Evolutionary conservation across 1,140 invertebrate genomes (phyloP).

Genomic region (Ctenoplectra terminalis): DNA sequence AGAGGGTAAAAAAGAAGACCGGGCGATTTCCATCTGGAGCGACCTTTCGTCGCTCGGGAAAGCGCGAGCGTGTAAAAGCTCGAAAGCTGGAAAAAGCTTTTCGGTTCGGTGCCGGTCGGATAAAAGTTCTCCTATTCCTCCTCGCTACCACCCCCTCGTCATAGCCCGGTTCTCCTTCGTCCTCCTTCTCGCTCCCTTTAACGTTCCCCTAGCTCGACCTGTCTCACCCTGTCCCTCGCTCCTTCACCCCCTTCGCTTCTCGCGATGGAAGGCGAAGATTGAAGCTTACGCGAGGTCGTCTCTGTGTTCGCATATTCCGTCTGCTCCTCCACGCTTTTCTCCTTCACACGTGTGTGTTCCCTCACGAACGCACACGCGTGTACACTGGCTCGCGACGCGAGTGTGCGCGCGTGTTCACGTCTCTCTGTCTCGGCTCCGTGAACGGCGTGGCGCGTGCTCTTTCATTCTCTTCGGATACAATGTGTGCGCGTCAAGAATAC

Average conservation of each 20-base stretch:
- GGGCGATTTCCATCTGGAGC: constrained; percentile 65
- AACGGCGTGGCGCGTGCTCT: background rate
- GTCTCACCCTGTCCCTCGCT: constrained; percentile 27
- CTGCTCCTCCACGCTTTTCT: constrained; percentile 27
- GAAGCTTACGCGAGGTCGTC: constrained; percentile 65
- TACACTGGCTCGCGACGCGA: background rate
- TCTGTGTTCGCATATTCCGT: constrained; percentile 51
- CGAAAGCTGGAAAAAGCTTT: constrained; percentile 75
- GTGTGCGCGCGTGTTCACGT: background rate
- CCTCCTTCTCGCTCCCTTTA: constrained; percentile 45
- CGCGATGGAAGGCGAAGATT: constrained; percentile 63
- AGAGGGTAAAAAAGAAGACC: constrained; percentile 21
- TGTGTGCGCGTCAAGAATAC: constrained; percentile 78
- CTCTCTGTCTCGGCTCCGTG: background rate
- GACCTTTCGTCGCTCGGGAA: constrained; percentile 48
- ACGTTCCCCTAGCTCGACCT: constrained; percentile 18
- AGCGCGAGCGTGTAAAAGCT: constrained; percentile 73
- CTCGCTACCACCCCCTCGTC: constrained; percentile 52
- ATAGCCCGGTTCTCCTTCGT: constrained; percentile 5
- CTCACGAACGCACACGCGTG: constrained; percentile 36
- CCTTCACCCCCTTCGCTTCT: constrained; percentile 13
- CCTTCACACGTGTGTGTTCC: constrained; percentile 34
- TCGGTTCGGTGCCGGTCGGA: constrained; percentile 63
- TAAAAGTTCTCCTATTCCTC: constrained; percentile 75
- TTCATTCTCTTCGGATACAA: constrained; percentile 67